Percentiles rank a stretch among this genome's conserved stretches.
These are phyloP conservation scores for Turdus rufiventris DNA, from an alignment of 2,113 vertebrate genomes.

Conservation along the genomic window DNA sequence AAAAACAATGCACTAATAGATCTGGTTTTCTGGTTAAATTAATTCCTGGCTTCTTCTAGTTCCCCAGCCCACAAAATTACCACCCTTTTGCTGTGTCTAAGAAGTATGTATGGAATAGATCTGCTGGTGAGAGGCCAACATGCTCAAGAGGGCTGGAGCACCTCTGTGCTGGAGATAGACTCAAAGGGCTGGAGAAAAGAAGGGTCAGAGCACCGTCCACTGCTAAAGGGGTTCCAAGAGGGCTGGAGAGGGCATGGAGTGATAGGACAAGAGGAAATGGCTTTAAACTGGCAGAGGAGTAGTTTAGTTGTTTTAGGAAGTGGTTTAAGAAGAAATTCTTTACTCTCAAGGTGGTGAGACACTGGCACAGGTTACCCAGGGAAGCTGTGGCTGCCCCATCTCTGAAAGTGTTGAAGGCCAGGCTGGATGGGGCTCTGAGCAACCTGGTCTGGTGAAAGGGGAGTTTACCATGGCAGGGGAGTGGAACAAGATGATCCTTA, in stretches of 20 bases:
- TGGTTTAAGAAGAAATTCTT: background rate
- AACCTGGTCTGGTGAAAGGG: background rate
- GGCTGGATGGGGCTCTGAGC: background rate
- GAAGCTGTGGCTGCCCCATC: background rate
- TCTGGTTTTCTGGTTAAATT: conserved; percentile 44
- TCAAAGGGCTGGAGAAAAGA: background rate
- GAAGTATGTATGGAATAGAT: background rate
- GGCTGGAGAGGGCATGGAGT: background rate
- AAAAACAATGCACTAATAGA: conserved; percentile 41
- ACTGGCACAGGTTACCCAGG: fast-evolving
- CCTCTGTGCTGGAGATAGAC: background rate
- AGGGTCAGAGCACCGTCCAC: background rate
- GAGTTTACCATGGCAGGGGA: background rate
- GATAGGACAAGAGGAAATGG: background rate
- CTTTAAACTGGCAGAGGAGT: background rate
- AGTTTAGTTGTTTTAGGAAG: background rate
- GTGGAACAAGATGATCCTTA: background rate
- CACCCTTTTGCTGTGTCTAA: conserved; percentile 34
- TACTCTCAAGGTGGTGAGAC: background rate
- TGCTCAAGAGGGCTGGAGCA: background rate
- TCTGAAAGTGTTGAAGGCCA: background rate
- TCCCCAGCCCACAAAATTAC: conserved; percentile 27
- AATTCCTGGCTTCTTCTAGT: conserved; percentile 12
- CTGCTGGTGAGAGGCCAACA: background rate
- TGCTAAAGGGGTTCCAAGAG: background rate